Base-by-base conservation (phyloP, 2,888 invertebrate species). In the Ormia ochracea region DNA sequence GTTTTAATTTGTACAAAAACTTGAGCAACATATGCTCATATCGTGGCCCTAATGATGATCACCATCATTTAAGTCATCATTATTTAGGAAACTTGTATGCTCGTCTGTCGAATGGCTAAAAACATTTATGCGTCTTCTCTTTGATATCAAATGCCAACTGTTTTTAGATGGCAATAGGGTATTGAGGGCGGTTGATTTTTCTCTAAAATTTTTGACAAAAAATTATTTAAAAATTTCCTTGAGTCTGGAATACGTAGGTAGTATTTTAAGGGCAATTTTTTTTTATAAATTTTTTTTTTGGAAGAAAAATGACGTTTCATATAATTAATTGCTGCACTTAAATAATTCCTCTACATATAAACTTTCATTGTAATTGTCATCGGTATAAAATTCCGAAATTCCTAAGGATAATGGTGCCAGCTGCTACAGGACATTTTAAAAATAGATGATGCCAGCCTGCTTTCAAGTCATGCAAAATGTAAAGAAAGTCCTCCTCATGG, bases 21-120 rank as follows among this genome's bases (percentile, higher is more conserved):
- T 56, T 59, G 21, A 70, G 58, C 21, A 69, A 61, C 76, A 69
- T 48, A 69, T 54, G 75, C 52, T 69, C 31, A n/a, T 7, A 28
- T 12, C 36, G 23, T 3, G 1, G 21, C 12, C 26, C 41, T 43
- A 19, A 72, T 69, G 59, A 52, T 50, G 52, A 72, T 52, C 66
- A 68, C 14, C 45, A 36, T 31, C 33, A 52, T n/a, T n/a, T 59
- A 52, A 26, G 9, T 59, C 23, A 33, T 70, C 17, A 54, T 52
- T 72, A 38, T 59, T 59, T 36, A 14, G 21, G 28, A 43, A 52
- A 72, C 14, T 7, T 41, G 41, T 41, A 14, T 2, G 12, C 56
- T 61, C 61, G 68, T 41, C 61, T 54, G 61, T 70, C 65, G 50
- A 63, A 65, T 70, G 65, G 54, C 31, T 74, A 58, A 36, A 54